Evolutionary conservation across 2,888 invertebrate genomes (phyloP), one percentile per base, ranked within the genome.

Genomic region (Entomobrya multifasciata): DNA sequence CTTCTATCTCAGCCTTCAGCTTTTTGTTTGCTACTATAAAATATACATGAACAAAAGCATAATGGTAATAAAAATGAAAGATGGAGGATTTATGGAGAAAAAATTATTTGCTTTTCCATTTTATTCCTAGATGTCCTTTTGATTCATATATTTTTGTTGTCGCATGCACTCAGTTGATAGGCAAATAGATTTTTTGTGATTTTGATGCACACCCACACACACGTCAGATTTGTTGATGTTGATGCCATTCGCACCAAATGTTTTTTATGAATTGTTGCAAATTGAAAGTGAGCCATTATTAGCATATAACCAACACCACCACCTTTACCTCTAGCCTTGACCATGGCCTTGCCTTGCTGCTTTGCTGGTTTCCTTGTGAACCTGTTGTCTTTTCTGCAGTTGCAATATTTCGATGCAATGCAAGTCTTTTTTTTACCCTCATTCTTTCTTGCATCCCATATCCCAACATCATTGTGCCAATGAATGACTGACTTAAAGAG

Each of bases 301-400:
- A 52, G 5, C 52, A 1, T n/a, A 52, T 52, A 15, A 52, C 5
- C 17, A 17, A 1, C 15, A 52, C 17, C 17, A 52, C 52, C 52
- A 52, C 41, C 20, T 20, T 11, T 41, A n/a, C 36, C 20, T 36
- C 41, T 49, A 25, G 57, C 41, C 60, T 15, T 77, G 77, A 77
- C 77, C 77, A 77, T 77, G 77, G 77, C 77, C 57, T 77, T 17
- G 47, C 41, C 2, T 47, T 47, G 44, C 20, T 22, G 1, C 22
- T 55, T 17, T 22, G 3, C 62, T 62, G 36, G 27, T 15, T 27
- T 52, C n/a, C 52, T 67, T 67, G n/a, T 13, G 47, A 70, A 70
- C 70, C 70, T 70, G 70, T 70, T 70, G 70, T 70, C 44, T 44
- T 67, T 70, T 70, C 47, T 70, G 47, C 70, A 70, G 70, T 25